Evolutionary conservation across 2,113 vertebrate genomes (phyloP), one percentile per base, ranked within the genome.

Genomic region (Cephalopholis sonnerati): DNA sequence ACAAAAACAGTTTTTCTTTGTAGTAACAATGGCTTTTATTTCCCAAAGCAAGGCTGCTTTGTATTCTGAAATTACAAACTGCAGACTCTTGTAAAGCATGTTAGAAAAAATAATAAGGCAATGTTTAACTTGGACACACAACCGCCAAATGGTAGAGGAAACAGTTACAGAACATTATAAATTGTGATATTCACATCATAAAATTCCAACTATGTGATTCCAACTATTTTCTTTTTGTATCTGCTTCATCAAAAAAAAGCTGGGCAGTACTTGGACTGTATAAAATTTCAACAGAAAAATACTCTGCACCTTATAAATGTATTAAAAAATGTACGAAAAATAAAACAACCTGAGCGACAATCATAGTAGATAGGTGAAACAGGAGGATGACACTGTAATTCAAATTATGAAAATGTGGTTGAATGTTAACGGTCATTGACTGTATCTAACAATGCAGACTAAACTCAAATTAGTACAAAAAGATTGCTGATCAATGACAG

Each of bases 1-100:
- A 67, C 32, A 79, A 77, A 74, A 9, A 57, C 74, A 55, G 0
- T 7, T 82, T 25, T 48, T 75, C n/a, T 57, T 84, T 86, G 69
- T 78, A 51, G 80, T 78, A 88, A 84, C 25, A 85, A 93, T 91
- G 75, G 84, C 79, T 92, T 93, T 93, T 92, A 24, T 91, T 94
- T 91, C 79, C 84, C 25, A 87, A 90, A 90, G 51, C 68, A 79
- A 51, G 29, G 18, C 46, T 72, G 63, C 71, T 83, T 84, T 61
- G 27, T 79, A 69, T 50, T 48, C 48, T 63, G 24, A 82, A 54
- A 62, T 16, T 51, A 74, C 74, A 89, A 51, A 75, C 58, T 36
- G 75, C 78, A 87, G 51, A 81, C 66, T 71, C 32, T 79, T 84
- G 71, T 68, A 75, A 74, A 91, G 68, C 58, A 79, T 64, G 63